Percentiles rank a stretch among this genome's conserved stretches.
These are phyloP conservation scores for Drosophila suzukii DNA, from an alignment of 1,140 invertebrate species.

Conservation along the genomic window DNA sequence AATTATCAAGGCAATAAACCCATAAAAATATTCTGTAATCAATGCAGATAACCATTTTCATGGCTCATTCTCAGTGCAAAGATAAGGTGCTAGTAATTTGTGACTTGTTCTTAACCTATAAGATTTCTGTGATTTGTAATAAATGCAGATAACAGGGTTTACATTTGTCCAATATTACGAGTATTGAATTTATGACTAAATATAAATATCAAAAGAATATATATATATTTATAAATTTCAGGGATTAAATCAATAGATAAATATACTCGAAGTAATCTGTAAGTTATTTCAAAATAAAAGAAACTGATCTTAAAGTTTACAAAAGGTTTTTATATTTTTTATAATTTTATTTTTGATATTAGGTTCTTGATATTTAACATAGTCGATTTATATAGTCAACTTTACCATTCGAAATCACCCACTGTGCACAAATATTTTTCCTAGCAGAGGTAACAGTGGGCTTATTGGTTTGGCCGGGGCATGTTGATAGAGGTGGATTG, in stretches of 20 bases:
- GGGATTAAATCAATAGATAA: too few species aligned
- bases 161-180: background rate
- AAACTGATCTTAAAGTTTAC: too few species aligned
- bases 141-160: background rate
- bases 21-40: background rate
- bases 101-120: background rate
- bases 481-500: background rate
- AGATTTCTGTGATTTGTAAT: constrained; percentile 1
- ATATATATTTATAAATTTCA: background rate
- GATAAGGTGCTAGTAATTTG: background rate
- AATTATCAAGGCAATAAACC: constrained; percentile 1
- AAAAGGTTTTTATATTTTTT: too few species aligned
- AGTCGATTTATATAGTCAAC: background rate
- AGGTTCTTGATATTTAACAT: background rate
- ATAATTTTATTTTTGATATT: too few species aligned
- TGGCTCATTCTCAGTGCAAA: background rate
- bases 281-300: too few species aligned
- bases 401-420: background rate
- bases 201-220: background rate
- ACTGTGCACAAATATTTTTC: constrained; percentile 22
- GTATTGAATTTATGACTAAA: too few species aligned
- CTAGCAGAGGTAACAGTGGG: constrained; percentile 15
- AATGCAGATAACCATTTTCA: constrained; percentile 1
- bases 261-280: too few species aligned
- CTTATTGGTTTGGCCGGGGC: constrained; percentile 21